Evolutionary conservation across 2,888 invertebrate species (phyloP).

Genomic region (Deilephila elpenor): DNA sequence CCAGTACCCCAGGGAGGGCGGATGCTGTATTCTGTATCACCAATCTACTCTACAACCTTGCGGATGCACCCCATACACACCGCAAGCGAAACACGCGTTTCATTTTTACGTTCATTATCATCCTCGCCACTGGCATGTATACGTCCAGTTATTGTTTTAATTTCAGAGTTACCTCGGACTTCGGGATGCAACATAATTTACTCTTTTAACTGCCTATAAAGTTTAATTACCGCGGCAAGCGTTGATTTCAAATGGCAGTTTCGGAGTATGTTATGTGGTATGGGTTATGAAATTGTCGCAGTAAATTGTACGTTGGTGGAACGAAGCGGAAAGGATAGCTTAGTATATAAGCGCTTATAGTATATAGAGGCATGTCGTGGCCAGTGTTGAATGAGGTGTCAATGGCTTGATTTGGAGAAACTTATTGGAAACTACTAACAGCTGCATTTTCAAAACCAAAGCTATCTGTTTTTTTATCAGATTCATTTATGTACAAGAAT

Average conservation of each 20-base stretch:
- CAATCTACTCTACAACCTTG: neutral
- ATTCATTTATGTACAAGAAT: no score
- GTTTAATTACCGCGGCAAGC: constrained; percentile 12
- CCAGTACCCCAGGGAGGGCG: no score
- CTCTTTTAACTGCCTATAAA: constrained; percentile 12
- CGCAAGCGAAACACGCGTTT: neutral
- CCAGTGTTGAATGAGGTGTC: no score
- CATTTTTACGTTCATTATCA: constrained; percentile 13
- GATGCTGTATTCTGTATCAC: neutral
- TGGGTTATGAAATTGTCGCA: neutral
- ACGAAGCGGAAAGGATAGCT: neutral
- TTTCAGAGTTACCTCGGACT: constrained; percentile 27
- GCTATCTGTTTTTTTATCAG: no score
- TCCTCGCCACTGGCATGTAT: neutral
- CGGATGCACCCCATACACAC: neutral
- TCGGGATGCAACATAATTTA: constrained; percentile 33
- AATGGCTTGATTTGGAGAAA: no score
- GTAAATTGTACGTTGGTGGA: neutral
- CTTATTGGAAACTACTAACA: no score
- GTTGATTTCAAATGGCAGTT: constrained; percentile 7
- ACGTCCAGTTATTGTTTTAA: constrained; percentile 17
- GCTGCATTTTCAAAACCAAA: no score
- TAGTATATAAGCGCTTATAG: neutral
- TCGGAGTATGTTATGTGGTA: neutral
- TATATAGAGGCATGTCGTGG: neutral